Evolutionary conservation across 2,888 invertebrate species (phyloP), one percentile per base, ranked within the genome.

Genomic region (Silvanus unidentatus): DNA sequence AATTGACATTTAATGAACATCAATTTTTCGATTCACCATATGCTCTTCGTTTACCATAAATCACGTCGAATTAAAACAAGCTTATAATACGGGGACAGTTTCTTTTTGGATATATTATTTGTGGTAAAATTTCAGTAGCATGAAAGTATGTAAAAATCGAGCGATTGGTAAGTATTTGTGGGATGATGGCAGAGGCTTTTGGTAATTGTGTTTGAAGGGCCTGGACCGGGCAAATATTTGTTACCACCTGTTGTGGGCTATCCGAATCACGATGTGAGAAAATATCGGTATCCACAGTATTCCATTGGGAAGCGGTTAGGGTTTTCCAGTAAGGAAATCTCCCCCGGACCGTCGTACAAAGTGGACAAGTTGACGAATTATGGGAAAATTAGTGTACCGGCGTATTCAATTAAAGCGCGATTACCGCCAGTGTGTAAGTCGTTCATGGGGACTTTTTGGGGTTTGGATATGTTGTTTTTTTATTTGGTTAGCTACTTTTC

Each of bases 211-310:
- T 37, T 47, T 53, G 40, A 43, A 82, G 84, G 84, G 39, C 85
- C 85, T 41, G 84, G 84, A 1, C 84, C 84, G 16, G 80, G 79
- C 49, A 78, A 77, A 41, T 84, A 84, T 67, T 59, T 65, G 65
- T 72, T 86, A 47, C 82, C 81, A 10, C 69, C 80, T 1, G 76
- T 80, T 15, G 75, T 79, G 29, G 84, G 85, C 2, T 81, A 72
- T 65, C 65, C 71, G 9, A 59, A 66, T 12, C 84, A 85, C 69
- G 84, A 84, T 70, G 75, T 77, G 13, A 78, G 81, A 6, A 76
- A 75, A 10, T 71, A 74, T 61, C 75, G 82, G 53, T 75, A 76
- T 66, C 84, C 85, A 3, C 79, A 81, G 65, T 85, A 74, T 66
- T 79, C 80, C 39, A 77, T 85, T 66, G 79, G 80, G 37, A 71